Evolutionary conservation across 2,113 vertebrate species (phyloP).

Genomic region (Thunnus thynnus): DNA sequence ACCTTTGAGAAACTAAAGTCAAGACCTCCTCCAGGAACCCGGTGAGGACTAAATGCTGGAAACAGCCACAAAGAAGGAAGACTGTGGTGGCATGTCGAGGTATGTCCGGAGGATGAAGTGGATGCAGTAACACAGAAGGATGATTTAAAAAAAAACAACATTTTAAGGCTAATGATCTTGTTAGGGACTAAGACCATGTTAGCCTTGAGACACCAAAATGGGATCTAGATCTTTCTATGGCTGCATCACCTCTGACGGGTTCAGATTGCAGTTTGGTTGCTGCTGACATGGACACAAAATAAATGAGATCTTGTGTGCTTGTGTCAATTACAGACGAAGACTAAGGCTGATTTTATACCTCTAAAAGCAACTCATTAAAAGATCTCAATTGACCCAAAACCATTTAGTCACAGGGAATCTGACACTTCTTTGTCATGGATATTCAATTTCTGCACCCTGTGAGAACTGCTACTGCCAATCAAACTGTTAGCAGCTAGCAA

Average conservation of each 20-base stretch:
- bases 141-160: too few relatives aligned
- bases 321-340: neutral
- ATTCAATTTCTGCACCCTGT: neutral
- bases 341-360: neutral
- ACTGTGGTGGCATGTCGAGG: neutral
- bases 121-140: neutral
- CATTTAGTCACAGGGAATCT: neutral
- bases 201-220: neutral
- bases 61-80: conserved; percentile 19
- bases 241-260: too few relatives aligned
- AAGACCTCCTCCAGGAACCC: conserved; percentile 7
- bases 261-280: too few relatives aligned
- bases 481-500: neutral
- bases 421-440: neutral
- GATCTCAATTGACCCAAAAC: neutral
- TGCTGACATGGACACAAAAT: too few relatives aligned
- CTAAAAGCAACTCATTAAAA: neutral
- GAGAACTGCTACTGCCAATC: neutral
- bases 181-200: neutral
- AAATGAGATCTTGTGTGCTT: neutral
- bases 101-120: neutral
- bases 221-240: too few relatives aligned
- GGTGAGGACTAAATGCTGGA: neutral
- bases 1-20: conserved; percentile 1
- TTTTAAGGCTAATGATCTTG: neutral